A percentile compares a stretch with the other conserved stretches of the same genome.
Evolutionary conservation across 2,888 invertebrate species (phyloP).

Genomic region (Drosophila algonquin): DNA sequence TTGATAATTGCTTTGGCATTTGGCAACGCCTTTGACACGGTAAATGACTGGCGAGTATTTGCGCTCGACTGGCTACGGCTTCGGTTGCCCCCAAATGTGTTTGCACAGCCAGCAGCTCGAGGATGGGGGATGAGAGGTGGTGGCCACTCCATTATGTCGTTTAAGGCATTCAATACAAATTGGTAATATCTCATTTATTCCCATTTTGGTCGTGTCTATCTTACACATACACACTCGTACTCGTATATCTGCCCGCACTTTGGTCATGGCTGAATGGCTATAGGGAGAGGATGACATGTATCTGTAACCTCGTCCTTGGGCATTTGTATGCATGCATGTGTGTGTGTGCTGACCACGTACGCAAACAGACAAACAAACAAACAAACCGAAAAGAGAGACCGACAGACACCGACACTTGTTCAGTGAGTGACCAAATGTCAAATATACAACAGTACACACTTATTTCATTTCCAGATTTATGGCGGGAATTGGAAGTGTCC

Average conservation of each 20-base stretch:
- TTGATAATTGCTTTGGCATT: constrained; percentile 57
- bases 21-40: constrained; percentile 73
- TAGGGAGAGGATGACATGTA: not conserved
- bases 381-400: constrained; percentile 17
- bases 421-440: constrained; percentile 77
- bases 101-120: constrained; percentile 37
- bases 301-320: constrained; percentile 4
- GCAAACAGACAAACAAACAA: constrained; percentile 31
- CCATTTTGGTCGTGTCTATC: constrained; percentile 48
- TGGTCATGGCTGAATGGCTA: constrained; percentile 18
- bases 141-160: constrained; percentile 68
- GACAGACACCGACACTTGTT: constrained; percentile 39
- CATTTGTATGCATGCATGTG: not conserved
- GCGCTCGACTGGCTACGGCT: constrained; percentile 47
- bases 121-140: not conserved
- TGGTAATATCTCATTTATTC: constrained; percentile 78
- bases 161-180: constrained; percentile 72
- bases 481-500: constrained; percentile 49
- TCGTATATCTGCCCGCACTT: constrained; percentile 4
- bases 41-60: constrained; percentile 77
- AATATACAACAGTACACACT: constrained; percentile 72
- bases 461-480: constrained; percentile 77
- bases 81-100: constrained; percentile 61
- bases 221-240: constrained; percentile 25
- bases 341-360: constrained; percentile 23